phyloP scores from a whole-genome alignment of 2,888 invertebrate genomes.

The Xylophagus ater region DNA sequence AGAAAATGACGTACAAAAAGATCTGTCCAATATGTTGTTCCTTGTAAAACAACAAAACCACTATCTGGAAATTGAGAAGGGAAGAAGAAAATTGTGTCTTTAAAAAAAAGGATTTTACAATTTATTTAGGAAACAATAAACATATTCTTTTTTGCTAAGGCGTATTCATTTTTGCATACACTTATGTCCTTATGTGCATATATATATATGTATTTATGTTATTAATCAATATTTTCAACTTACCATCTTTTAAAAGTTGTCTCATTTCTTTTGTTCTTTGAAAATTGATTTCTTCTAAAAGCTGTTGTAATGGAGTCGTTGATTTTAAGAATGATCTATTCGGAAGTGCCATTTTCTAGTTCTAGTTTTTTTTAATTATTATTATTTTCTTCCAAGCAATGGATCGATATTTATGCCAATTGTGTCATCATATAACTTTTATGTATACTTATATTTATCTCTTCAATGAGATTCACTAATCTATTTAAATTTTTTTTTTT shows the following conservation, averaged over 20 bases:
- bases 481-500: too few relatives aligned
- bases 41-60: constrained; percentile 84
- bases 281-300: constrained; percentile 84
- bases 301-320: constrained; percentile 66
- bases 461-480: too few relatives aligned
- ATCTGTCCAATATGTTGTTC: constrained; percentile 92
- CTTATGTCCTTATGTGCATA: too few relatives aligned
- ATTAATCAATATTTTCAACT: constrained; percentile 17
- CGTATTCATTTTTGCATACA: too few relatives aligned
- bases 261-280: constrained; percentile 86
- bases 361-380: too few relatives aligned
- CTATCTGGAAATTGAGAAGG: constrained; percentile 52
- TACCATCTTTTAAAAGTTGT: constrained; percentile 78
- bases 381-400: too few relatives aligned
- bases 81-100: constrained; percentile 7
- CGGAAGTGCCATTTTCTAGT: constrained; percentile 15
- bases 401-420: too few relatives aligned
- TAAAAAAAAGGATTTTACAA: too few relatives aligned
- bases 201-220: too few relatives aligned
- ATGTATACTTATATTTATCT: too few relatives aligned
- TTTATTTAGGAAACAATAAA: background rate
- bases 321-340: constrained; percentile 34
- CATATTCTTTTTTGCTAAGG: too few relatives aligned
- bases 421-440: too few relatives aligned
- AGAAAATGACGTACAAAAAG: constrained; percentile 88